Percentiles rank a stretch among this genome's conserved stretches.
These are phyloP conservation scores for Coptodon rendalli DNA, from an alignment of 2,113 vertebrate genomes.

Conservation along the genomic window DNA sequence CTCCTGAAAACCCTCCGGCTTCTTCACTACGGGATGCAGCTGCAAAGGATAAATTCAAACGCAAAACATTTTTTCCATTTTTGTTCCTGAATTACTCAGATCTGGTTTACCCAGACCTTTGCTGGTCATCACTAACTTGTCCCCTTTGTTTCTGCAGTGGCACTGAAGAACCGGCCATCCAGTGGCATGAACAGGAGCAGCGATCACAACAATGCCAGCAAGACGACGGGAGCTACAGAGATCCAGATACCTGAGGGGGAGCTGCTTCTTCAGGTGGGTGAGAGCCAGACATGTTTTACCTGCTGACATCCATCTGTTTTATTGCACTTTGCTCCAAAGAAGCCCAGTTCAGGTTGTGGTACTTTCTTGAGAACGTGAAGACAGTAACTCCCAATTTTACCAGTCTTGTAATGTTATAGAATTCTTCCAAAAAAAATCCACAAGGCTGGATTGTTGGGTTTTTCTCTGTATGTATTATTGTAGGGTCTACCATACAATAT, in stretches of 20 bases:
- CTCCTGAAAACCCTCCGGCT: not conserved
- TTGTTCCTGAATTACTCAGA: not conserved
- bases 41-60: not conserved
- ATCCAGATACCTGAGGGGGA: constrained; percentile 42
- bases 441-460: not conserved
- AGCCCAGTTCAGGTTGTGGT: not conserved
- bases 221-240: not conserved
- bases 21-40: not conserved
- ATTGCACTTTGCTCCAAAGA: not conserved
- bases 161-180: constrained; percentile 22
- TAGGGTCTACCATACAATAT: not conserved
- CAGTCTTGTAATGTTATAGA: not conserved
- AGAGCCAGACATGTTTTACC: not conserved
- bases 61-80: not conserved
- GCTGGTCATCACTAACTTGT: not conserved
- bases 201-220: not conserved
- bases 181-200: not conserved
- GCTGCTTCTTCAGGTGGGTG: constrained; percentile 55
- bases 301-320: not conserved
- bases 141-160: constrained; percentile 1
- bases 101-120: not conserved
- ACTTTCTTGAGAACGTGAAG: not conserved
- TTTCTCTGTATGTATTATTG: not conserved
- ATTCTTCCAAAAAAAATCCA: not conserved
- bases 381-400: not conserved